Evolutionary conservation across 2,888 invertebrate genomes (phyloP), one percentile per base, ranked within the genome.

Genomic region (Hetaerina titia): DNA sequence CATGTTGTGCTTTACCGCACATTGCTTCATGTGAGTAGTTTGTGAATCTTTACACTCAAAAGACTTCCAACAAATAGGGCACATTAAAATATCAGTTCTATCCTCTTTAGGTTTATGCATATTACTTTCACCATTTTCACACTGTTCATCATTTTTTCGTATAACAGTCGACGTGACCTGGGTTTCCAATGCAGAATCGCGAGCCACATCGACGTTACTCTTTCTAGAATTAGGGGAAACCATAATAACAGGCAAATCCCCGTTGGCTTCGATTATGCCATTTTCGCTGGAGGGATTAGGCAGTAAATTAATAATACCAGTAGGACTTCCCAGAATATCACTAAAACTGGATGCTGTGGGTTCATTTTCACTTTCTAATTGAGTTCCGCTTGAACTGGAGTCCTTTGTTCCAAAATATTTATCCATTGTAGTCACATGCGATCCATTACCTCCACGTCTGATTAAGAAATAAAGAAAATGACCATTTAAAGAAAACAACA

Each of bases 1-100:
- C 60, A 97, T 95, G 64, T 97, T 96, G 95, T 97, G 96, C 95
- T 96, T 96, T 5, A 95, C 63, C 7, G 97, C 97, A 96, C 97
- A 97, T 81, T 95, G 96, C 96, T 97, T 97, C 95, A 96, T 96
- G 95, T 97, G 97, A 58, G 95, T 94, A 22, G 88, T 90, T 31
- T 95, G 95, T 7, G 92, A n/a, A 57, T 74, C 69, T 74, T 92
- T 92, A 95, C 96, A 96, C 95, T 96, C 96, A 60, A 96, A 96
- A 45, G 95, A 95, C 96, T 96, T 96, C 95, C 96, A 96, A 95
- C 97, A 97, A 74, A 97, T 95, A 0, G 97, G 97, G 95, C 97
- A 97, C 5, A 96, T 95, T 95, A 96, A 95, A 96, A 90, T 90
- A 95, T 95, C 19, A 90, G 63, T 57, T 63, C 81, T n/a, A 94